These are phyloP conservation scores for Halcyon malimbica DNA, from an alignment of 2,113 vertebrate species.

Conservation along the genomic window DNA sequence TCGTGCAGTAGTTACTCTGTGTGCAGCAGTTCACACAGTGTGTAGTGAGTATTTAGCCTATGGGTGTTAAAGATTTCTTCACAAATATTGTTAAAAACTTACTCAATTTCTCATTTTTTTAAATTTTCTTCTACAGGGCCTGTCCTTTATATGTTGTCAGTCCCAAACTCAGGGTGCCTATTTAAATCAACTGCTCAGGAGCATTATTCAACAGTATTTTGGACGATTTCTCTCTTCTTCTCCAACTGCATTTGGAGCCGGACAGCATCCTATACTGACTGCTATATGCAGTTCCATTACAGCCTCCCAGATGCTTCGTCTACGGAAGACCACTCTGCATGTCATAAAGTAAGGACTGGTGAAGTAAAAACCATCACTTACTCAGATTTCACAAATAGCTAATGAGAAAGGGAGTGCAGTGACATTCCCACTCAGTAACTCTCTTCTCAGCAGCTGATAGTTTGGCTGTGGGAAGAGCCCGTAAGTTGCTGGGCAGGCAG, in stretches of 20 bases:
- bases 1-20: neutral
- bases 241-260: conserved; percentile 50
- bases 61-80: neutral
- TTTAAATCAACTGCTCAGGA: conserved; percentile 89
- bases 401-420: neutral
- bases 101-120: neutral
- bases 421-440: neutral
- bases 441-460: neutral
- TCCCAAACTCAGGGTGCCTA: conserved; percentile 85
- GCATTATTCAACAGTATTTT: conserved; percentile 86
- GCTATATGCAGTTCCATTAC: conserved; percentile 78
- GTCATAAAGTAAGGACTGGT: conserved; percentile 70
- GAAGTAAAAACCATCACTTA: neutral
- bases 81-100: neutral
- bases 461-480: neutral
- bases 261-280: conserved; percentile 89
- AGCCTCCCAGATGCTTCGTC: conserved; percentile 50
- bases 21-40: neutral
- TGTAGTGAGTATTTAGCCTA: neutral
- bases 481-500: neutral
- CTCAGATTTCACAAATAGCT: neutral
- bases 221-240: conserved; percentile 89
- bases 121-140: conserved; percentile 77
- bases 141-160: conserved; percentile 84
- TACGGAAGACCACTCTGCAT: conserved; percentile 68